Percentiles rank a stretch among this genome's conserved stretches.
phyloP scores from a whole-genome alignment of 2,797 vertebrate genomes.

The Epinephelus coioides region DNA sequence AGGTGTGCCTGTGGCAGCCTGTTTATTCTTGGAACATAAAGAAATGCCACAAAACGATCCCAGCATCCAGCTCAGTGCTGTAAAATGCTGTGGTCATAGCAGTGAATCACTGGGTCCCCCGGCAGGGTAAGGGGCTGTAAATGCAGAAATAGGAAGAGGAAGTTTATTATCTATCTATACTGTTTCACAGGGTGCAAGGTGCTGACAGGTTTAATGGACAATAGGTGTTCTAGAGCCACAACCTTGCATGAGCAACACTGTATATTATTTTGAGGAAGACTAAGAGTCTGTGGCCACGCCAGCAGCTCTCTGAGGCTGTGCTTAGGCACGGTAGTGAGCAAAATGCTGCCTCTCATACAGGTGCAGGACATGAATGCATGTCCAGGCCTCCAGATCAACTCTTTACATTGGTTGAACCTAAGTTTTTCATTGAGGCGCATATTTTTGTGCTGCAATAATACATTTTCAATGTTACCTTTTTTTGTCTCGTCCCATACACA shows the following conservation, averaged over 20 bases:
- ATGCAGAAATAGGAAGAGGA: neutral
- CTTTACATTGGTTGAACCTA: no score
- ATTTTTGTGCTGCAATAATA: no score
- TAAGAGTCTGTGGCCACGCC: neutral
- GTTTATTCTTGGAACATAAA: neutral
- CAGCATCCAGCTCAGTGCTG: neutral
- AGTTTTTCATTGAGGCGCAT: no score
- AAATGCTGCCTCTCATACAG: neutral
- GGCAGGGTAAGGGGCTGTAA: slow-evolving; percentile 1
- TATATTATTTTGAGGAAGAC: neutral
- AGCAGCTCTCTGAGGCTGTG: no score
- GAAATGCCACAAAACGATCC: neutral
- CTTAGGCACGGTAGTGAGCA: no score
- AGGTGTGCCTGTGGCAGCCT: neutral
- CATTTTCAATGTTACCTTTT: no score
- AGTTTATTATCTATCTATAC: neutral
- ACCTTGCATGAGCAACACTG: neutral
- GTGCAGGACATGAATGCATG: neutral
- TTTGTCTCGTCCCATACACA: no score
- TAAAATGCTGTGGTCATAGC: slow-evolving; percentile 3
- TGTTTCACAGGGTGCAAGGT: neutral
- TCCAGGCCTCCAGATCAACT: neutral
- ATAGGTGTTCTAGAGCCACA: neutral
- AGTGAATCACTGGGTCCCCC: neutral
- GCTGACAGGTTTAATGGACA: neutral